Percentiles rank a stretch among this genome's conserved stretches.
Evolutionary conservation across 2,888 invertebrate genomes (phyloP).

Genomic region (Bombylius major): DNA sequence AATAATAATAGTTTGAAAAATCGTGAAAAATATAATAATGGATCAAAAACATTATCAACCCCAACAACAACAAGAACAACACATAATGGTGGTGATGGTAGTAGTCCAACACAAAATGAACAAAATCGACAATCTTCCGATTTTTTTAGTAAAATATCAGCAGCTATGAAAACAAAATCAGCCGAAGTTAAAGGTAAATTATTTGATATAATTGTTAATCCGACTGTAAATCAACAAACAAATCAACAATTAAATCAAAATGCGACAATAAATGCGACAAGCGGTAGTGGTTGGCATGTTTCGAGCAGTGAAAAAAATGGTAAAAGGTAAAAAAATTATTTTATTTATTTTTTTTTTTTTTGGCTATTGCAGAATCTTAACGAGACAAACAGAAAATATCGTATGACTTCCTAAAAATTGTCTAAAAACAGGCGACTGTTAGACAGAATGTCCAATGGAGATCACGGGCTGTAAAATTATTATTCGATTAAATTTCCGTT

Average conservation of each 20-base stretch:
- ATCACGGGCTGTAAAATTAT: too few relatives aligned
- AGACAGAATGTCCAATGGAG: too few relatives aligned
- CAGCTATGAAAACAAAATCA: conserved; percentile 80
- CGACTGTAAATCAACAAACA: conserved; percentile 41
- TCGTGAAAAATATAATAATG: conserved; percentile 6
- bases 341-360: too few relatives aligned
- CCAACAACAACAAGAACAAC: conserved; percentile 13
- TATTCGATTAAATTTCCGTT: too few relatives aligned
- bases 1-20: not conserved
- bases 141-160: conserved; percentile 69
- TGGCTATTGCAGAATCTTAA: too few relatives aligned
- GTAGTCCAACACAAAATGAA: conserved; percentile 9
- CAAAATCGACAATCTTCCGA: conserved; percentile 42
- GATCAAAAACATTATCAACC: conserved; percentile 8
- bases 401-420: too few relatives aligned
- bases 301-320: conserved; percentile 71
- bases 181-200: conserved; percentile 85
- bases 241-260: conserved; percentile 22
- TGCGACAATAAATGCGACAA: not conserved
- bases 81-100: conserved; percentile 11
- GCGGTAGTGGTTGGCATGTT: conserved; percentile 59
- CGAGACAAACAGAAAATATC: too few relatives aligned
- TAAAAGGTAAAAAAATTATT: conserved; percentile 41
- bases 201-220: conserved; percentile 88
- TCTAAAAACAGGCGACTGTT: too few relatives aligned